Conservation (phyloP, 1,140 invertebrate species). For the Eupristina koningsbergeri region DNA sequence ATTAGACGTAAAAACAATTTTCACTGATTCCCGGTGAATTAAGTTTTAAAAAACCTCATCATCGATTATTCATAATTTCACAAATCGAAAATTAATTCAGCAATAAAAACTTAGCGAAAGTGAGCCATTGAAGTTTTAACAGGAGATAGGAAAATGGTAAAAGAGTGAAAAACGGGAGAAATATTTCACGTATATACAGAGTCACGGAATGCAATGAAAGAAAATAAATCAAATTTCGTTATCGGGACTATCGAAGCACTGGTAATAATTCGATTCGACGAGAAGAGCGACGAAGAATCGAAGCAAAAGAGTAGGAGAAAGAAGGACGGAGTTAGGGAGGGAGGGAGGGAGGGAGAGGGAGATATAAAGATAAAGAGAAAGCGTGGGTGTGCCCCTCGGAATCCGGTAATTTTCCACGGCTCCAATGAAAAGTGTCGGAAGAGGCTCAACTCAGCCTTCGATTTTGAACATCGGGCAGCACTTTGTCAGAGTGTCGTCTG, state of each 20-base stretch:
- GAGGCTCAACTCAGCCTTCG: conserved; percentile 34
- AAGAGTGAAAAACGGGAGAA: conserved; percentile 2
- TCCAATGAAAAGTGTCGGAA: conserved; percentile 41
- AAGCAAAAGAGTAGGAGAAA: neutral
- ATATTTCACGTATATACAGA: conserved; percentile 3
- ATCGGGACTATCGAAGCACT: conserved; percentile 6
- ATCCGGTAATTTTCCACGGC: conserved; percentile 43
- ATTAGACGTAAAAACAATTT: neutral
- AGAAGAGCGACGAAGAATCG: neutral
- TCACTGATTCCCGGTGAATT: neutral
- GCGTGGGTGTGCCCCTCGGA: conserved; percentile 24
- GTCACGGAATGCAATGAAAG: neutral
- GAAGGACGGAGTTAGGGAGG: neutral
- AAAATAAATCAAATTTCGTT: conserved; percentile 48
- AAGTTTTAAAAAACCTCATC: neutral
- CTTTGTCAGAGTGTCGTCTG: neutral
- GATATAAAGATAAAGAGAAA: conserved; percentile 4
- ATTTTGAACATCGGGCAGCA: neutral
- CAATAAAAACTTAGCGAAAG: neutral
- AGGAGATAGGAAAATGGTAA: neutral
- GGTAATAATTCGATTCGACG: conserved; percentile 34
- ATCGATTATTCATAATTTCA: neutral
- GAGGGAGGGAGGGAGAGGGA: neutral
- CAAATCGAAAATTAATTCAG: conserved; percentile 41
- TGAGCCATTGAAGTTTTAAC: neutral